A percentile compares a stretch with the other conserved stretches of the same genome.
These are phyloP conservation scores for Sula dactylatra DNA, from an alignment of 2,113 vertebrate species.

Conservation along the genomic window DNA sequence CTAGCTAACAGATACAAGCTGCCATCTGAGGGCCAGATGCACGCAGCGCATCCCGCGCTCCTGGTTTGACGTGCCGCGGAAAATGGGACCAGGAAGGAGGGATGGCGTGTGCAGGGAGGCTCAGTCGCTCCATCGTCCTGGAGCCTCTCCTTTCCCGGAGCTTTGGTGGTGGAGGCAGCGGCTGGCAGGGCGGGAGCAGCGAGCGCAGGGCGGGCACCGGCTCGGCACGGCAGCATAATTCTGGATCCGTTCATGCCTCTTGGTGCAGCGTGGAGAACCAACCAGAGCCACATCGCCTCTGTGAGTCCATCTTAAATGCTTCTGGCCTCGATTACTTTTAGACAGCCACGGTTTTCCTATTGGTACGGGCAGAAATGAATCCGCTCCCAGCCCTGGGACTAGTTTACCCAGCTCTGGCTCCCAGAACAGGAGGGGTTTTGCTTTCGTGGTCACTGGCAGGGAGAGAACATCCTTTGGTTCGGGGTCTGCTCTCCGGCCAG, in stretches of 20 bases:
- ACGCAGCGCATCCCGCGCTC: accelerated
- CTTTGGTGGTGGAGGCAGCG: accelerated
- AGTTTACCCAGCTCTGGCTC: background rate
- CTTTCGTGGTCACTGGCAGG: accelerated
- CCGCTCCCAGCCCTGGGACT: background rate
- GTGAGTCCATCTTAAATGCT: background rate
- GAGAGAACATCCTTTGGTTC: background rate
- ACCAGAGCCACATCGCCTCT: background rate
- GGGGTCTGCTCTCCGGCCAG: background rate
- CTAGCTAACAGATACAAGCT: background rate
- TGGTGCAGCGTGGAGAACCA: accelerated
- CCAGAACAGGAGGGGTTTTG: accelerated
- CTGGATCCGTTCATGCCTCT: too few relatives aligned
- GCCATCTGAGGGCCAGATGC: background rate
- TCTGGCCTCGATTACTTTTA: background rate
- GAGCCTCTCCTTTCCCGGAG: background rate
- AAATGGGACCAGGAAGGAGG: background rate
- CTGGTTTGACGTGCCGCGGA: background rate
- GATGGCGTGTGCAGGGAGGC: background rate
- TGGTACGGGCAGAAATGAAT: background rate
- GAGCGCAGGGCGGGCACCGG: background rate
- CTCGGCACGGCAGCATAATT: background rate
- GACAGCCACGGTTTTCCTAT: background rate
- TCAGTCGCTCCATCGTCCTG: accelerated
- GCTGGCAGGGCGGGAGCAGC: background rate